Conservation (phyloP, 2,888 invertebrate genomes). For the Thalpophila matura region DNA sequence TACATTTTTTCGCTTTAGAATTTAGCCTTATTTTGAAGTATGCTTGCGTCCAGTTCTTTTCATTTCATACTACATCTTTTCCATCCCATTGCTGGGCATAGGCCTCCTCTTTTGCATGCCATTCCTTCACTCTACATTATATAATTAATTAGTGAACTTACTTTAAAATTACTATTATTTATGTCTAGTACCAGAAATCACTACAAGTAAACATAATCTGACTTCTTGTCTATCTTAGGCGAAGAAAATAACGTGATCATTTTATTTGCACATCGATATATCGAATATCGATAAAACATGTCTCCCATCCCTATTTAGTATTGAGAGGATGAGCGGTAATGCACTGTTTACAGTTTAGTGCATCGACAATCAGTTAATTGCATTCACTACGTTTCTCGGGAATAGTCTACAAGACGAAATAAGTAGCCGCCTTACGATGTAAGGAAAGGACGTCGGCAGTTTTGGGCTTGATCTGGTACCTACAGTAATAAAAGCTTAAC, state of each 20-base stretch:
- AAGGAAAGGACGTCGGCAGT: too few relatives aligned
- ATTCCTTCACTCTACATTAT: too few relatives aligned
- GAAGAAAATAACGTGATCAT: neutral
- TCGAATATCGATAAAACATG: constrained; percentile 32
- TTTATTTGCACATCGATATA: constrained; percentile 32
- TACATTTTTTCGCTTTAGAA: neutral
- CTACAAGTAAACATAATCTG: neutral
- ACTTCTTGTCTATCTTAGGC: neutral
- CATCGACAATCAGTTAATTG: constrained; percentile 83
- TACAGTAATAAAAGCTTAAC: too few relatives aligned
- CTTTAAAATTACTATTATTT: too few relatives aligned
- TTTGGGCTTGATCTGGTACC: too few relatives aligned
- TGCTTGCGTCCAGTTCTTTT: neutral
- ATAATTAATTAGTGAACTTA: too few relatives aligned
- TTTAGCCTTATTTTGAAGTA: neutral
- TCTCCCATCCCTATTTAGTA: constrained; percentile 68
- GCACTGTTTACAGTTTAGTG: constrained; percentile 83
- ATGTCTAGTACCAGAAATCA: neutral
- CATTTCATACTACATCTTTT: too few relatives aligned
- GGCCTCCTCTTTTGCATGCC: too few relatives aligned
- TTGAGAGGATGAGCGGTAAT: constrained; percentile 87
- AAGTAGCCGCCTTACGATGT: constrained; percentile 27
- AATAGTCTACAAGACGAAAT: constrained; percentile 59
- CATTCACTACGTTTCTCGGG: constrained; percentile 71
- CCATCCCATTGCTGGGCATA: too few relatives aligned